phyloP scores from a whole-genome alignment of 2,113 vertebrate species.

The Oreocharis arfaki region DNA sequence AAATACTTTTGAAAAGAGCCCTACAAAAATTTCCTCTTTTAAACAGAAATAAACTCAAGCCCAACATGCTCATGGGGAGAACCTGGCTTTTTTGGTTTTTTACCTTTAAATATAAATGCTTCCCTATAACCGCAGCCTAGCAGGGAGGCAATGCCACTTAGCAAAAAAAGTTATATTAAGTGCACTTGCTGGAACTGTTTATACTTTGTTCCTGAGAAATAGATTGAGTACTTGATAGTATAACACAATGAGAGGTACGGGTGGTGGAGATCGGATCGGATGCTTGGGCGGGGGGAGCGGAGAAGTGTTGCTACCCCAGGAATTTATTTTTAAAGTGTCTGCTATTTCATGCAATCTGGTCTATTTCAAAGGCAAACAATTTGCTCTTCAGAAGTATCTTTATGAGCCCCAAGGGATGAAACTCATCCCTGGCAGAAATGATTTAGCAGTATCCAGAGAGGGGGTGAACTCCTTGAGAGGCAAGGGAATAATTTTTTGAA shows the following conservation, averaged over 20 bases:
- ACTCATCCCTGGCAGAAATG: constrained; percentile 67
- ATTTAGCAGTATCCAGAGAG: constrained; percentile 67
- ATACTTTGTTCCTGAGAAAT: constrained; percentile 55
- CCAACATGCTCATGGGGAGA: neutral
- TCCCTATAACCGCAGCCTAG: neutral
- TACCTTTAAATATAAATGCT: constrained; percentile 26
- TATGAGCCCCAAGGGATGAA: constrained; percentile 65
- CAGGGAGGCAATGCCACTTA: constrained; percentile 28
- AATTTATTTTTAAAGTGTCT: constrained; percentile 72
- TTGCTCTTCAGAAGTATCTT: constrained; percentile 66
- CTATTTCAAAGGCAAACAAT: constrained; percentile 68
- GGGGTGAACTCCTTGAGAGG: constrained; percentile 65
- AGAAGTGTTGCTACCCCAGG: constrained; percentile 66
- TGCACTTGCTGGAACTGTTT: constrained; percentile 61
- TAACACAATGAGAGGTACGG: constrained; percentile 60
- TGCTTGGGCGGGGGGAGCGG: constrained; percentile 52
- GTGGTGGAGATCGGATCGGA: constrained; percentile 49
- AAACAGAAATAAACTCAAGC: neutral
- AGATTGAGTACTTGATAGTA: constrained; percentile 63
- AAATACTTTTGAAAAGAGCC: neutral
- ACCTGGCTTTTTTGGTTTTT: neutral
- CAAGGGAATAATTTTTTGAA: constrained; percentile 70
- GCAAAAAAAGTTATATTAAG: constrained; percentile 53
- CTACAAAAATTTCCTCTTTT: neutral
- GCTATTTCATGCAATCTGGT: constrained; percentile 69